Conservation (phyloP, 2,888 invertebrate species). For the Homarus gammarus region DNA sequence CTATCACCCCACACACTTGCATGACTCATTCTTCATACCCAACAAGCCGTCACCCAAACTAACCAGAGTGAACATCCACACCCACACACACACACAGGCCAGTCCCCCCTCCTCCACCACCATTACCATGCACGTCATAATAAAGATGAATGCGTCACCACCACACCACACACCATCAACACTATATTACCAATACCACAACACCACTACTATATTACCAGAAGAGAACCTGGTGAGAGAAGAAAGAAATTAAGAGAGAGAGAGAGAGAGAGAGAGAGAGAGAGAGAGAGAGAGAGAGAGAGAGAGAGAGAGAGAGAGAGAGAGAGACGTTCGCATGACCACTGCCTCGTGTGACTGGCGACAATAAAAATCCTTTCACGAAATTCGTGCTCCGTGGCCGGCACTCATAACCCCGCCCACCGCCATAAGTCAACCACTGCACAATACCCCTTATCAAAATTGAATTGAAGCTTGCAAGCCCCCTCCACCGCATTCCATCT, state of each 20-base stretch:
- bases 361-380: neutral
- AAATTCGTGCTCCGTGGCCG: neutral
- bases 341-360: neutral
- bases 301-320: neutral
- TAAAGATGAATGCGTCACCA: no score
- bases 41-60: no score
- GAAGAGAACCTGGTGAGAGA: neutral
- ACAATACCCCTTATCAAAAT: neutral
- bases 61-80: no score
- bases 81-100: no score
- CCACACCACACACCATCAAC: no score
- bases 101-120: no score
- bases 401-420: neutral
- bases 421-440: neutral
- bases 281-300: slow-evolving; percentile 2
- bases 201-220: no score
- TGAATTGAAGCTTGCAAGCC: neutral
- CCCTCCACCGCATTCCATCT: no score
- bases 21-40: no score
- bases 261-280: neutral
- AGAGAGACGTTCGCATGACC: neutral
- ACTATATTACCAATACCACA: no score
- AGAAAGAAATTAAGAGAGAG: neutral
- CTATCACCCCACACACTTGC: no score
- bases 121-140: no score